These are phyloP conservation scores for Ibidorhyncha struthersii DNA, from an alignment of 2,113 vertebrate genomes.

Conservation along the genomic window DNA sequence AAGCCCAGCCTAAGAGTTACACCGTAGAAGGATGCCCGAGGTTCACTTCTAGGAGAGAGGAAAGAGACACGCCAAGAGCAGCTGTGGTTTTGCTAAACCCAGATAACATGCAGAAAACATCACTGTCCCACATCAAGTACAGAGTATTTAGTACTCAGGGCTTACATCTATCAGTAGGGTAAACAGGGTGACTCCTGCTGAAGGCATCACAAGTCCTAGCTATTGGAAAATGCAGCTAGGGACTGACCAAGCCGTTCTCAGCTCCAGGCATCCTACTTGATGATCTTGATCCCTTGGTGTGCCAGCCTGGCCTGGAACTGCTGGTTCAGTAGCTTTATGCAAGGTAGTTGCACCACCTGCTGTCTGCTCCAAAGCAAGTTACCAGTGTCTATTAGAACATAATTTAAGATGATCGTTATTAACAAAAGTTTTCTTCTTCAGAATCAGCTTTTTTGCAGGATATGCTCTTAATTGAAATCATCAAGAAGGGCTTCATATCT, in stretches of 20 bases:
- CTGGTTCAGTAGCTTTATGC: background rate
- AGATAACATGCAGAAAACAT: background rate
- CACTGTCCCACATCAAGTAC: background rate
- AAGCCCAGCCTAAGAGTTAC: background rate
- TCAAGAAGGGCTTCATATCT: background rate
- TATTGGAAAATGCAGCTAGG: background rate
- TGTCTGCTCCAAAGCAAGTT: background rate
- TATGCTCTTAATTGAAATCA: background rate
- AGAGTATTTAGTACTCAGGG: background rate
- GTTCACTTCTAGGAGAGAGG: background rate
- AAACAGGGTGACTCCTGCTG: background rate
- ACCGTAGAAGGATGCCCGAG: background rate
- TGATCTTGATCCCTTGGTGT: background rate
- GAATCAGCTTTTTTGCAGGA: background rate
- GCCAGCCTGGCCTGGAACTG: background rate
- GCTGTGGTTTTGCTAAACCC: background rate
- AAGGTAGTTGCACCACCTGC: slow-evolving; percentile 71
- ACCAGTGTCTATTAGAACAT: background rate
- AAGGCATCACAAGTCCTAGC: background rate
- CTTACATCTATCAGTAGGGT: background rate
- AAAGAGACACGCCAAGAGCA: background rate
- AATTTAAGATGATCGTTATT: background rate
- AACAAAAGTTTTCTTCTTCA: background rate
- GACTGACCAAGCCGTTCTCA: background rate
- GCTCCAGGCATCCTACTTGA: background rate